Evolutionary conservation across 2,888 invertebrate species (phyloP), one percentile per base, ranked within the genome.

Genomic region (Boloria selene): DNA sequence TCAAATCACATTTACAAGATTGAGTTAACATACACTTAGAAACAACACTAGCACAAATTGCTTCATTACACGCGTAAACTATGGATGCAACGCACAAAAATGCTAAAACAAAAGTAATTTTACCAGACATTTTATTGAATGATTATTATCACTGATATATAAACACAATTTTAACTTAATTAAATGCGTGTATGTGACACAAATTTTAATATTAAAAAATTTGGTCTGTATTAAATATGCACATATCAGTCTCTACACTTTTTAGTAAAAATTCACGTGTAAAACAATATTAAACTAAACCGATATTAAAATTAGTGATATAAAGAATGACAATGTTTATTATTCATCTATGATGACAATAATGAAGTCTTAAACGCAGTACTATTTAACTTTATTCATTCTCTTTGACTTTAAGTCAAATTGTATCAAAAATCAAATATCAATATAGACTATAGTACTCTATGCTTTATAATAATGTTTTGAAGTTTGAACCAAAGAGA

Each of bases 1-100:
- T 96, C 77, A 97, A 93, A 84, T 98, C 98, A 88, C 99, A 99
- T 86, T 98, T 98, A 91, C 99, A 99, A 60, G 98, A 97, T 84
- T 98, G 97, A 14, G 98, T 98, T 71, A 99, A 92, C 95, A 98
- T 96, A 86, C 99, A 99, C 89, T 98, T 98, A 80, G 98, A 98
- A 59, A 99, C 99, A 63, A 98, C 96, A 79, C 98, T 97, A 22
- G 97, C 98, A 90, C 99, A 99, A 64, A 98, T 96, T 38, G 97
- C 97, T 90, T 98, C 98, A 84, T 98, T 98, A 86, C 98, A 98
- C 26, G 91, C 90, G 73, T 88, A 89, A 47, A 86, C 79, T 75
- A 92, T 84, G 2, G 90, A 88, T 67, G 88, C 80, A 60, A 86
- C 75, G 74, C 86, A 83, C 67, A 90, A 65, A 64, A 92, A 65